These are phyloP conservation scores for Oenanthe oenanthe DNA, from an alignment of 2,113 vertebrate species.

Conservation along the genomic window DNA sequence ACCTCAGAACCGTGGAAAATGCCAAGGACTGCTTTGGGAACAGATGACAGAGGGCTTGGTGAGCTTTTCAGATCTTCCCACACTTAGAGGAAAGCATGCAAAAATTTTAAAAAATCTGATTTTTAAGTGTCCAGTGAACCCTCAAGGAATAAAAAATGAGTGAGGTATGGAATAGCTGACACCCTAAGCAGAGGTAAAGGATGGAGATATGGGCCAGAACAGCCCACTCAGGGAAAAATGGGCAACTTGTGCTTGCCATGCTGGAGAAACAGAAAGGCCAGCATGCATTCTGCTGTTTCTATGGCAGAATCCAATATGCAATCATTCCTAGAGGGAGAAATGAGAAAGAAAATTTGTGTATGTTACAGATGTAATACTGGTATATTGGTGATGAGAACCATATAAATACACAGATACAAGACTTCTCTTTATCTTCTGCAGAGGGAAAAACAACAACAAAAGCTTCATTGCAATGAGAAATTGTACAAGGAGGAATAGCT, in stretches of 20 bases:
- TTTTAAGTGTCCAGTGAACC: neutral
- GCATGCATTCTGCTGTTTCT: neutral
- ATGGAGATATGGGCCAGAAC: fast-evolving
- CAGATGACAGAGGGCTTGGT: neutral
- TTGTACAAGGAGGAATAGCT: constrained; percentile 6
- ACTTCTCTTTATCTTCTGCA: constrained; percentile 13
- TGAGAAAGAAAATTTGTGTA: neutral
- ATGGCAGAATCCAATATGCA: neutral
- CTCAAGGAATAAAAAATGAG: neutral
- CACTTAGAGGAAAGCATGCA: neutral
- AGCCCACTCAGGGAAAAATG: neutral
- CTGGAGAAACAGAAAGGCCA: neutral
- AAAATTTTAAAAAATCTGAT: neutral
- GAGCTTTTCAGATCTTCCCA: neutral
- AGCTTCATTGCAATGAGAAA: constrained; percentile 22
- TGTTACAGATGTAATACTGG: neutral
- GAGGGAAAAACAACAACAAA: constrained; percentile 37
- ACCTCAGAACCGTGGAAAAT: fast-evolving
- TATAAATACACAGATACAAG: constrained; percentile 14
- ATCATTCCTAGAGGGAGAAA: neutral
- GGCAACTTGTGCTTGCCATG: neutral
- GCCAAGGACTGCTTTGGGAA: neutral
- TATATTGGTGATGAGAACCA: neutral
- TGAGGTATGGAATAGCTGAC: neutral
- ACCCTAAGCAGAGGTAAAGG: neutral